Base-by-base conservation (phyloP, 2,888 invertebrate species). In the Myopa tessellatipennis region DNA sequence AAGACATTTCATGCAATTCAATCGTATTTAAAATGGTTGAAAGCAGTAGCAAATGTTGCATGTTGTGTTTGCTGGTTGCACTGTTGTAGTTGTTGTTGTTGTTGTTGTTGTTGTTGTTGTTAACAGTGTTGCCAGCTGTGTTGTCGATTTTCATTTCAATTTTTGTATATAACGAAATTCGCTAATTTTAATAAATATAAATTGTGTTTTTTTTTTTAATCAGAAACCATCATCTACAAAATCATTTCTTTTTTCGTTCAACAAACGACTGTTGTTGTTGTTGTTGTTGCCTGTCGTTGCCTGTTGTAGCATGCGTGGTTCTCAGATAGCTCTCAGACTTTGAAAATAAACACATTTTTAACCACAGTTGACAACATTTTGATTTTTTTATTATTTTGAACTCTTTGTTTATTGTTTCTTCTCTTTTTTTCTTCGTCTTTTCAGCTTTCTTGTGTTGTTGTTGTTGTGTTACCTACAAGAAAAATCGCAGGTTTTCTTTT, bases 61-160 rank as follows among this genome's bases (percentile, higher is more conserved):
- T n/a, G n/a, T n/a, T n/a, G n/a, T n/a, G n/a, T n/a, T n/a, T n/a
- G 67, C 45, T 65, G 3, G 16, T 65, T 36, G 36, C 40, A 40
- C 4, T 45, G 67, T 68, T 38, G 40, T n/a, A 36, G 5, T 34
- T 63, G 18, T 26, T n/a, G 63, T 63, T 63, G 40, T 40, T 68
- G 68, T 40, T 40, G 68, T 50, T 18, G 68, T 4, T 45, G 68
- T n/a, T 68, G 68, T 18, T 68, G 45, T 45, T 68, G 68, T 45
- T 50, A 26, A 16, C 26, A 26, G 26, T 26, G 26, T 26, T 26
- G 26, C 26, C 26, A 26, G 26, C 26, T 26, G 26, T 45, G 45
- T 45, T 45, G 1, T 45, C 10, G 45, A 10, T 45, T 10, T 45
- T 45, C 0, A 45, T 45, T 26, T 26, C 1, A 26, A 26, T 26